Evolutionary conservation across 2,888 invertebrate species (phyloP).

Genomic region (Agrochola litura): DNA sequence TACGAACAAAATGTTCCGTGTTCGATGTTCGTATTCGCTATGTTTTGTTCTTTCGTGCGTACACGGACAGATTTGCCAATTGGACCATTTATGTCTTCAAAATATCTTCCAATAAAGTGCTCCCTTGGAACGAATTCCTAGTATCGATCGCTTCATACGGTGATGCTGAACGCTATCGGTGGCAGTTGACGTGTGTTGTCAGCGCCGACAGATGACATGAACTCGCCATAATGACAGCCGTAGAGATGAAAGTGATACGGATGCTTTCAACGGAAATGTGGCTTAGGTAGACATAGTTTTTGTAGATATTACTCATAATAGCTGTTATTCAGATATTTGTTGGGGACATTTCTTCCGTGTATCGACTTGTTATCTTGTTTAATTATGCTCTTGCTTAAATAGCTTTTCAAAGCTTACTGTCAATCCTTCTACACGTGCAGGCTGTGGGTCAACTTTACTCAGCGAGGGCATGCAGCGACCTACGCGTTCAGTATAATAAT

Average conservation of each 20-base stretch:
- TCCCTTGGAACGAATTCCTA: background rate
- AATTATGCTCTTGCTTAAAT: background rate
- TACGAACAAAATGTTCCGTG: no score
- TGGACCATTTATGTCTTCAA: background rate
- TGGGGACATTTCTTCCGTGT: background rate
- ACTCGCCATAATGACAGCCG: conserved; percentile 25
- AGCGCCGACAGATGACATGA: conserved; percentile 17
- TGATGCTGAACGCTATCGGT: conserved; percentile 13
- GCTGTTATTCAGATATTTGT: background rate
- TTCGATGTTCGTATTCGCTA: no score
- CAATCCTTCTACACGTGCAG: no score
- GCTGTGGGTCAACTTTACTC: no score
- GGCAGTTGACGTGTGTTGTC: conserved; percentile 35
- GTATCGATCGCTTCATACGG: background rate
- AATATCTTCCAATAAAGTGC: background rate
- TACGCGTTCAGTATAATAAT: no score
- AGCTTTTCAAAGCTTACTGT: no score
- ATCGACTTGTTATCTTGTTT: background rate
- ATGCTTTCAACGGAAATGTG: background rate
- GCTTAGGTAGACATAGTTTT: background rate
- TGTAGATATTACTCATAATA: background rate
- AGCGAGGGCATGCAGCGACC: no score
- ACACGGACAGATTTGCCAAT: background rate
- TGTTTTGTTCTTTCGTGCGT: no score
- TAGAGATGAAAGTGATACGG: conserved; percentile 11